phyloP scores from a whole-genome alignment of 2,797 vertebrate species.

The Amblyraja radiata region DNA sequence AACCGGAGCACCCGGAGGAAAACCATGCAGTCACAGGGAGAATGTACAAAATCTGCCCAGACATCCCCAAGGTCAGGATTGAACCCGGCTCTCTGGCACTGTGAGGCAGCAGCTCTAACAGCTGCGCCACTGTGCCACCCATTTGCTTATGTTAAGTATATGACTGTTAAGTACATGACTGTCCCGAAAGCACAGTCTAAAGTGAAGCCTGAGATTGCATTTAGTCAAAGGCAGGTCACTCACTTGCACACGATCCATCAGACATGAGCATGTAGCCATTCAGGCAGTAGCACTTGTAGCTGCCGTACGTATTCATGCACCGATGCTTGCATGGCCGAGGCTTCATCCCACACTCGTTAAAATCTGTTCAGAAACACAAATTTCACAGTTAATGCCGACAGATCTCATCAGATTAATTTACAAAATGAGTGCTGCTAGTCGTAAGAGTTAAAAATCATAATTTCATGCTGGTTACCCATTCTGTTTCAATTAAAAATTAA shows the following conservation, averaged over 20 bases:
- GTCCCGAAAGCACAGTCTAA: background rate
- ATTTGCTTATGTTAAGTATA: too few species aligned
- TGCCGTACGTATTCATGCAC: constrained; percentile 92
- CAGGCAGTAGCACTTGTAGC: constrained; percentile 96
- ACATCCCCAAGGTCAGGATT: too few species aligned
- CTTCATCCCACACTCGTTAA: constrained; percentile 93
- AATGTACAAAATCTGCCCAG: too few species aligned
- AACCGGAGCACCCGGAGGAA: too few species aligned
- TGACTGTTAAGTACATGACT: too few species aligned
- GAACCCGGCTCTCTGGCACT: too few species aligned
- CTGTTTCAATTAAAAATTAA: background rate
- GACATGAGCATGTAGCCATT: constrained; percentile 85
- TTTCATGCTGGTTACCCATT: background rate
- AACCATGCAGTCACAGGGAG: too few species aligned
- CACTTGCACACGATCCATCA: constrained; percentile 89
- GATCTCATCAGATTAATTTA: background rate
- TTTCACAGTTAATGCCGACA: background rate
- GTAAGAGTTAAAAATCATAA: background rate
- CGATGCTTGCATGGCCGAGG: constrained; percentile 87
- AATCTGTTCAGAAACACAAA: constrained; percentile 62
- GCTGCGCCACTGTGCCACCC: too few species aligned
- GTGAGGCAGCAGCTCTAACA: too few species aligned
- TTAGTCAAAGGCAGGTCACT: constrained; percentile 43
- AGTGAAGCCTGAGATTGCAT: too few species aligned
- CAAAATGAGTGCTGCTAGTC: background rate